A percentile compares a stretch with the other conserved stretches of the same genome.
These are phyloP conservation scores for Drosophila multiciliata DNA, from an alignment of 2,888 invertebrate genomes.

Conservation along the genomic window DNA sequence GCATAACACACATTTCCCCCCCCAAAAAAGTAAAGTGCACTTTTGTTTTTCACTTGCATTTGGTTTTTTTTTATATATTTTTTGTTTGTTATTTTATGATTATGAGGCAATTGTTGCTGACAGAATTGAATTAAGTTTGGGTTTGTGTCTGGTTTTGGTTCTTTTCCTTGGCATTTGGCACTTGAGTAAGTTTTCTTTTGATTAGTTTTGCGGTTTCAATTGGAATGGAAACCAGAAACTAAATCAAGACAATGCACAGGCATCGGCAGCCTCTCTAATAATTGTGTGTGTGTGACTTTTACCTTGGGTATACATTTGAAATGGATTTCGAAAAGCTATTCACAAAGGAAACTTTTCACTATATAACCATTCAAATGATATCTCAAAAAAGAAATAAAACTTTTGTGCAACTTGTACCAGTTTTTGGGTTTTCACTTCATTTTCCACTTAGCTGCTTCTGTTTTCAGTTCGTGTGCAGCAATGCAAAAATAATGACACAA, in stretches of 20 bases:
- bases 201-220: slow-evolving; percentile 61
- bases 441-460: slow-evolving; percentile 48
- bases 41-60: slow-evolving; percentile 50
- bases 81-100: slow-evolving; percentile 54
- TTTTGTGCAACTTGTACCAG: slow-evolving; percentile 23
- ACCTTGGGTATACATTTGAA: neutral
- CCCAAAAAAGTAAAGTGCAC: slow-evolving; percentile 57
- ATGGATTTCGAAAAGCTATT: slow-evolving; percentile 16
- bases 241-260: neutral
- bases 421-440: slow-evolving; percentile 26
- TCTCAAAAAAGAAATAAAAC: slow-evolving; percentile 18
- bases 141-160: slow-evolving; percentile 11
- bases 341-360: neutral
- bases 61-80: slow-evolving; percentile 13
- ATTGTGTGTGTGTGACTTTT: slow-evolving; percentile 29
- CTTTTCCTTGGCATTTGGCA: slow-evolving; percentile 19
- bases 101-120: slow-evolving; percentile 60
- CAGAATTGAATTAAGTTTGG: slow-evolving; percentile 73
- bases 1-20: slow-evolving; percentile 10
- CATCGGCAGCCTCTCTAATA: slow-evolving; percentile 1
- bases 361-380: neutral
- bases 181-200: slow-evolving; percentile 72
- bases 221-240: slow-evolving; percentile 1
- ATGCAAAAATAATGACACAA: slow-evolving; percentile 57
- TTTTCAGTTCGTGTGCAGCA: slow-evolving; percentile 28